Percentiles rank a stretch among this genome's conserved stretches.
Evolutionary conservation across 2,888 invertebrate genomes (phyloP).

Genomic region (Meta bourneti): DNA sequence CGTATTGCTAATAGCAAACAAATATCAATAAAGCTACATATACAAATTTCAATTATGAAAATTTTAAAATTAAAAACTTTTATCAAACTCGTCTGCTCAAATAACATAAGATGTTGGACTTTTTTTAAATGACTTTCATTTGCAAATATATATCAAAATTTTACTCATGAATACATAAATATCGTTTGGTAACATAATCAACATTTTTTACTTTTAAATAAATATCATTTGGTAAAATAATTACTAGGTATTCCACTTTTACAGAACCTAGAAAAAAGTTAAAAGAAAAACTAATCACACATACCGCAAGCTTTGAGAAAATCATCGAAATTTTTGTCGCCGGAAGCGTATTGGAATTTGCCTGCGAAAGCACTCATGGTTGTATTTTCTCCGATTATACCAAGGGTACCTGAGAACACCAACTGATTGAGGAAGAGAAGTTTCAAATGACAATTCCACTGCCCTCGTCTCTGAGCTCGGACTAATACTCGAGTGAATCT

Average conservation of each 20-base stretch:
- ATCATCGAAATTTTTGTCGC: conserved; percentile 77
- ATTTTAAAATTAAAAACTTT: too few relatives aligned
- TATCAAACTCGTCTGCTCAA: too few relatives aligned
- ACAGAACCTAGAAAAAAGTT: neutral
- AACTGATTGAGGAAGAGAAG: neutral
- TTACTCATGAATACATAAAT: neutral
- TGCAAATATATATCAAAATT: neutral
- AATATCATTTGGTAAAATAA: neutral
- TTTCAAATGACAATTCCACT: neutral
- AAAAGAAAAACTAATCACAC: conserved; percentile 27
- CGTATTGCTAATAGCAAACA: too few relatives aligned
- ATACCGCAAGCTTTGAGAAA: conserved; percentile 77
- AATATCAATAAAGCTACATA: too few relatives aligned
- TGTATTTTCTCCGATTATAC: neutral
- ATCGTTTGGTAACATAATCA: neutral
- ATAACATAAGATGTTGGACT: neutral
- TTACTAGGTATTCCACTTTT: neutral
- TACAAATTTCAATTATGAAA: too few relatives aligned
- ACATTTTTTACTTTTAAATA: neutral
- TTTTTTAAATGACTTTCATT: neutral
- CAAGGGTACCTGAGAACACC: neutral
- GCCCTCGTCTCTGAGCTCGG: neutral
- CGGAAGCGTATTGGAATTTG: conserved; percentile 74
- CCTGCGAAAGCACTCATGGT: conserved; percentile 74
- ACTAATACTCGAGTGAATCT: conserved; percentile 4